Evolutionary conservation across 2,113 vertebrate species (phyloP).

Genomic region (Calyptommatus sinebrachiatus): DNA sequence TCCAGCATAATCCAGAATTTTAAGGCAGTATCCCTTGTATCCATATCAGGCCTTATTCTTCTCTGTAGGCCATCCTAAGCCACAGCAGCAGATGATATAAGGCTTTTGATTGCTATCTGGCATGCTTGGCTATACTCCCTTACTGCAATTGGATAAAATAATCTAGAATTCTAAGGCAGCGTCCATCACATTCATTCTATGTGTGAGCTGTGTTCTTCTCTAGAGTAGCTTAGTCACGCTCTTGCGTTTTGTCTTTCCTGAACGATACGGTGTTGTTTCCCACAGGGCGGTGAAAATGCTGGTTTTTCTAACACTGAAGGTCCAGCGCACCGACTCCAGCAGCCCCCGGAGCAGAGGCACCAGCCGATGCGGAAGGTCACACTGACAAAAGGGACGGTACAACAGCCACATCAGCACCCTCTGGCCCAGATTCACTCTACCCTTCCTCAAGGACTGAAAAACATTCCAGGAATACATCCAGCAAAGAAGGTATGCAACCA

Average conservation of each 20-base stretch:
- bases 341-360: slow-evolving; percentile 73
- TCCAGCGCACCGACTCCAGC: slow-evolving; percentile 75
- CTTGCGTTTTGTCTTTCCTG: slow-evolving; percentile 45
- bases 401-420: slow-evolving; percentile 66
- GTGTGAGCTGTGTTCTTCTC: not conserved
- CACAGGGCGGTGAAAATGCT: slow-evolving; percentile 80
- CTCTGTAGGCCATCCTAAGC: too few species aligned
- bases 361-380: slow-evolving; percentile 87
- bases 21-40: not conserved
- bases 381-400: slow-evolving; percentile 73
- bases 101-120: too few species aligned
- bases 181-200: not conserved
- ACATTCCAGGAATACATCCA: slow-evolving; percentile 75
- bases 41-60: too few species aligned
- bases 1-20: not conserved
- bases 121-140: too few species aligned
- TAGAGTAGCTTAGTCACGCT: slow-evolving; percentile 22
- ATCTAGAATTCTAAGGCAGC: not conserved
- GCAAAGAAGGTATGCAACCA: slow-evolving; percentile 72
- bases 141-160: not conserved
- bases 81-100: too few species aligned
- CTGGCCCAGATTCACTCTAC: slow-evolving; percentile 62
- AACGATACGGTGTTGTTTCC: slow-evolving; percentile 63
- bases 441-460: slow-evolving; percentile 77
- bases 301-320: slow-evolving; percentile 67